Percentiles rank a stretch among this genome's conserved stretches.
Conservation (phyloP, 2,888 invertebrate genomes). For the Callyntrura guangdongensis region DNA sequence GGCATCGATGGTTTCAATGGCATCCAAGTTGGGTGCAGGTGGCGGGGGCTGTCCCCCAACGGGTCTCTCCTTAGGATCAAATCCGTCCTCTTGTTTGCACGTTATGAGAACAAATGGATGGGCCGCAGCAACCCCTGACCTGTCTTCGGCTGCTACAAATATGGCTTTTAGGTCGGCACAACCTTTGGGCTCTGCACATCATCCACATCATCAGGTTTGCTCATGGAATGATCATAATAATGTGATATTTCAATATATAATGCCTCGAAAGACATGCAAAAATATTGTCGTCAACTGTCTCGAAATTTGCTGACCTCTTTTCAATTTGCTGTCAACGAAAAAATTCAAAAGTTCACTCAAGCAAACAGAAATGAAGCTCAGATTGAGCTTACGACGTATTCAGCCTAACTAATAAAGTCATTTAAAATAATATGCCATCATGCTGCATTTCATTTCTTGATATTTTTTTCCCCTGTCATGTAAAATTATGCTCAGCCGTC, state of each 20-base stretch:
- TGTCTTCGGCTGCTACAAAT: conserved; percentile 77
- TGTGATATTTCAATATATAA: not conserved
- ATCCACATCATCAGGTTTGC: conserved; percentile 78
- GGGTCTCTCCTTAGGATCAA: conserved; percentile 79
- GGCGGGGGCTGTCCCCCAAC: conserved; percentile 65
- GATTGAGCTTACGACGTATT: not conserved
- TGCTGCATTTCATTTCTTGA: conserved; percentile 59
- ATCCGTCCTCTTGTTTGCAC: conserved; percentile 81
- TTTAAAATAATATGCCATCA: not conserved
- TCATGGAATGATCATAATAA: no score
- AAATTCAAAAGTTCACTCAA: conserved; percentile 39
- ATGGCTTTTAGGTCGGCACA: conserved; percentile 82
- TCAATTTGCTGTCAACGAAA: conserved; percentile 60
- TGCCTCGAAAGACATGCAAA: not conserved
- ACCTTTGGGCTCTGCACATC: conserved; percentile 76
- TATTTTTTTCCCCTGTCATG: not conserved
- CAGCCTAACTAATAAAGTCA: not conserved
- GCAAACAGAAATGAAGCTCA: conserved; percentile 6
- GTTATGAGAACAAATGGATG: conserved; percentile 84
- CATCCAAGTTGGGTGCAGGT: conserved; percentile 82
- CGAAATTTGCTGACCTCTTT: conserved; percentile 61
- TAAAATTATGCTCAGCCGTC: not conserved
- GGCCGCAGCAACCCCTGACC: conserved; percentile 78
- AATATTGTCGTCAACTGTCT: conserved; percentile 54
- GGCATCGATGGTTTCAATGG: conserved; percentile 84